Percentiles rank a stretch among this genome's conserved stretches.
Conservation (phyloP, 2,797 vertebrate species). For the Sebastes miniatus region DNA sequence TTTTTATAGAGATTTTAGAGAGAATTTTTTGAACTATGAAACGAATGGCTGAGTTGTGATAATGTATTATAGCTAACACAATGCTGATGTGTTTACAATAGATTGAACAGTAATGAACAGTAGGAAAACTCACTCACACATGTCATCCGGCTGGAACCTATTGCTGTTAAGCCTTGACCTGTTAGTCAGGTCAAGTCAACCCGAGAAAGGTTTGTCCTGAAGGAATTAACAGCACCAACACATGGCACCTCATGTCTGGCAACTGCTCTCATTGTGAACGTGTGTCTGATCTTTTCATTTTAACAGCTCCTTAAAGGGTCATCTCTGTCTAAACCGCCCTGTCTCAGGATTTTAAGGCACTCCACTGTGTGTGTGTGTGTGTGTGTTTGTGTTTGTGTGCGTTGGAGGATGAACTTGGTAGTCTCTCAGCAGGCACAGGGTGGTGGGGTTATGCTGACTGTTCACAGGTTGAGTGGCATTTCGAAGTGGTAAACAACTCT, state of each 20-base stretch:
- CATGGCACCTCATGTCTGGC: neutral
- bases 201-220: neutral
- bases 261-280: neutral
- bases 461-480: slow-evolving; percentile 40
- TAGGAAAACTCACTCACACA: too few species aligned
- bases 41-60: neutral
- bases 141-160: neutral
- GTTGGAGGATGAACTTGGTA: slow-evolving; percentile 2
- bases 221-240: slow-evolving; percentile 31
- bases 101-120: too few species aligned
- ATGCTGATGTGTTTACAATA: too few species aligned
- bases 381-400: neutral
- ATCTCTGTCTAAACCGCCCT: slow-evolving; percentile 39
- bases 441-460: slow-evolving; percentile 15
- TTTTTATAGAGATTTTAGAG: too few species aligned
- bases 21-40: rapidly evolving
- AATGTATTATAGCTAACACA: too few species aligned
- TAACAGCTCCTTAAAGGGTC: slow-evolving; percentile 51
- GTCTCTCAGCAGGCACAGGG: slow-evolving; percentile 21
- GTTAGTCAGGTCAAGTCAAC: slow-evolving; percentile 12
- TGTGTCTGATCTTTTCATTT: neutral
- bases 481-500: slow-evolving; percentile 54
- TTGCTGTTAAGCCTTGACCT: slow-evolving; percentile 15
- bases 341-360: slow-evolving; percentile 19
- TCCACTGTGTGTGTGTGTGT: neutral